Base-by-base conservation (phyloP, 1,140 invertebrate genomes). In the Caenorhabditis latens region DNA sequence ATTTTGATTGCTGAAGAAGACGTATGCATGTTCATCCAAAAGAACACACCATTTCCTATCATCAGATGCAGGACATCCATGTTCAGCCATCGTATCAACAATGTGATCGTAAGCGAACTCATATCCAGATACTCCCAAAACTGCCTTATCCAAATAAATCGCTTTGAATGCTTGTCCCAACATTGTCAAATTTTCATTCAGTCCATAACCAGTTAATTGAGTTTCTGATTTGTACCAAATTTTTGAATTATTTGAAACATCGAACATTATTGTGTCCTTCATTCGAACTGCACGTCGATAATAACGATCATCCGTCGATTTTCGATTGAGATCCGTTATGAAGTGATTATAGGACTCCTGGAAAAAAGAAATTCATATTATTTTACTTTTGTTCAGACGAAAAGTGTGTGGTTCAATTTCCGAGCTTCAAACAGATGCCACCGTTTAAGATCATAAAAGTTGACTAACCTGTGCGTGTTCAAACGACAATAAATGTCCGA, bases 1-100 rank as follows among this genome's bases (percentile, higher is more conserved):
- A 48, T 84, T 82, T 53, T 89, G 90, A 84, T 91, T 91, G 55
- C 90, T 90, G 88, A 90, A 92, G 58, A 92, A 84, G 16, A 92
- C 88, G 83, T 92, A 92, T 16, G 71, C 91, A 82, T 92, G 91
- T 82, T 92, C 91, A 84, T 92, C 91, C 19, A 92, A 43, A 14
- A 92, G 84, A 58, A 89, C 92, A 85, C 91, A 92, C 85, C 91
- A 90, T 24, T 83, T 85, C 48, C 89, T 67, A 16, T 92, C 86
- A 61, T 87, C 91, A 65, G 90, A 71, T n/a, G 91, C 86, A 42
- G 71, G 83, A 75, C 91, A 92, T 61, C 92, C 91, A 84, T 91
- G 83, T 67, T 90, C 84, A 40, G 88, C 83, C 89, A 92, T 89
- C 48, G 85, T 84, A 32, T 90, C 85, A 2, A 89, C 90, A 16